Conservation (phyloP, 2,797 vertebrate species). For the Staurois parvus region DNA sequence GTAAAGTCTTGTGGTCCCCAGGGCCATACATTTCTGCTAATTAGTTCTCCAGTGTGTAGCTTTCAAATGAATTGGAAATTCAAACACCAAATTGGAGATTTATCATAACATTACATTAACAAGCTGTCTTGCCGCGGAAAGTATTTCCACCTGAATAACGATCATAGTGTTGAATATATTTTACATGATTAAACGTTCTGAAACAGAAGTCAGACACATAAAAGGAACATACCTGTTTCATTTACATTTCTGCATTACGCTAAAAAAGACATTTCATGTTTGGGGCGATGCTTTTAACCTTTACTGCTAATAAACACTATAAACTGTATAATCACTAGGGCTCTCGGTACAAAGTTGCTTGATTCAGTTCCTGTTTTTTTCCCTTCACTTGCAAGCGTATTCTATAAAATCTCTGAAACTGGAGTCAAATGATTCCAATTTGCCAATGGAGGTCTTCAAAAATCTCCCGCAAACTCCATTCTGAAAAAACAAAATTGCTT, state of each 20-base stretch:
- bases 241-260: conserved; percentile 25
- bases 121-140: conserved; percentile 48
- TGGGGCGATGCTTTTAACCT: conserved; percentile 21
- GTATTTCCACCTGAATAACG: conserved; percentile 55
- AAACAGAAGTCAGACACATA: conserved; percentile 39
- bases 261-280: conserved; percentile 48
- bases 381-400: too few relatives aligned
- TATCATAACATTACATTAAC: conserved; percentile 54
- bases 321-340: conserved; percentile 14
- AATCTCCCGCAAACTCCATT: too few relatives aligned
- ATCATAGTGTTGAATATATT: conserved; percentile 33
- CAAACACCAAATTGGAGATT: conserved; percentile 54
- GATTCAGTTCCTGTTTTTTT: too few relatives aligned
- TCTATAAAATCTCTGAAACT: too few relatives aligned
- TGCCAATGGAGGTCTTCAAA: too few relatives aligned
- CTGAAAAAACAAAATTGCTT: too few relatives aligned
- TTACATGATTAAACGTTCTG: conserved; percentile 17
- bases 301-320: conserved; percentile 6
- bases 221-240: conserved; percentile 53
- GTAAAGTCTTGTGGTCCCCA: not conserved
- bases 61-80: conserved; percentile 60
- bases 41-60: conserved; percentile 3
- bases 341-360: not conserved
- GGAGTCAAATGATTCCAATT: too few relatives aligned
- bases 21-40: conserved; percentile 39